A percentile compares a stretch with the other conserved stretches of the same genome.
These are phyloP conservation scores for Drosophila prolongata DNA, from an alignment of 2,888 invertebrate genomes.

Conservation along the genomic window DNA sequence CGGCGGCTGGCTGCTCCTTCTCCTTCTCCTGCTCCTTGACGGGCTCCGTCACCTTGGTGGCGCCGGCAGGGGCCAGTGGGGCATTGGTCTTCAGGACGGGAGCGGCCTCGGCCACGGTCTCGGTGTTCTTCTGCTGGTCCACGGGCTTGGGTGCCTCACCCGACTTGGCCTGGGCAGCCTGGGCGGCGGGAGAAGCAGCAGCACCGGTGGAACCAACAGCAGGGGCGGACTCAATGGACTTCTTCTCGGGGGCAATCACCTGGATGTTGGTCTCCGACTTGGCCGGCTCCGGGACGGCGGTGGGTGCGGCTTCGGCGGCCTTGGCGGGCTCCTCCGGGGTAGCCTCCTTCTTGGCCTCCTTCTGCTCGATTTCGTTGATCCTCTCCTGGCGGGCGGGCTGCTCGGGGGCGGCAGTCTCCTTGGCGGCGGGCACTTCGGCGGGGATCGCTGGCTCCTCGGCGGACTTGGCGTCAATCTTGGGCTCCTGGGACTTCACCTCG, in stretches of 20 bases:
- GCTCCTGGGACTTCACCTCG: conserved; percentile 58
- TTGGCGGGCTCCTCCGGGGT: conserved; percentile 10
- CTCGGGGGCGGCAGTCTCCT: conserved; percentile 49
- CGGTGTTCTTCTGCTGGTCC: conserved; percentile 44
- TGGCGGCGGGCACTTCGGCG: conserved; percentile 26
- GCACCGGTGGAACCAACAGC: conserved; percentile 12
- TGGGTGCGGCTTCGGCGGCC: conserved; percentile 24
- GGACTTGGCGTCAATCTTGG: conserved; percentile 53
- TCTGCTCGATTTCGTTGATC: conserved; percentile 48
- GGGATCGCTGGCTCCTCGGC: conserved; percentile 45
- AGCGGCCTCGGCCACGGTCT: conserved; percentile 31
- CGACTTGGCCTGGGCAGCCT: conserved; percentile 42
- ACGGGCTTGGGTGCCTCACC: conserved; percentile 35
- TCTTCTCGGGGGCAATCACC: conserved; percentile 49
- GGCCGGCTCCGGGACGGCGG: conserved; percentile 17
- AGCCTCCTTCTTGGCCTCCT: conserved; percentile 34
- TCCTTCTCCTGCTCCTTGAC: conserved; percentile 19
- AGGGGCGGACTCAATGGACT: conserved; percentile 18
- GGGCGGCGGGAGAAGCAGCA: conserved; percentile 33
- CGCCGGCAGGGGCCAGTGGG: conserved; percentile 26
- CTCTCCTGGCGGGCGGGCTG: conserved; percentile 72
- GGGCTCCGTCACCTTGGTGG: conserved; percentile 21
- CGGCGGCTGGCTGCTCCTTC: conserved; percentile 47
- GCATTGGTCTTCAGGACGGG: conserved; percentile 38
- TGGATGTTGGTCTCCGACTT: conserved; percentile 49